phyloP scores from a whole-genome alignment of 1,140 invertebrate genomes.

The Cydia splendana region DNA sequence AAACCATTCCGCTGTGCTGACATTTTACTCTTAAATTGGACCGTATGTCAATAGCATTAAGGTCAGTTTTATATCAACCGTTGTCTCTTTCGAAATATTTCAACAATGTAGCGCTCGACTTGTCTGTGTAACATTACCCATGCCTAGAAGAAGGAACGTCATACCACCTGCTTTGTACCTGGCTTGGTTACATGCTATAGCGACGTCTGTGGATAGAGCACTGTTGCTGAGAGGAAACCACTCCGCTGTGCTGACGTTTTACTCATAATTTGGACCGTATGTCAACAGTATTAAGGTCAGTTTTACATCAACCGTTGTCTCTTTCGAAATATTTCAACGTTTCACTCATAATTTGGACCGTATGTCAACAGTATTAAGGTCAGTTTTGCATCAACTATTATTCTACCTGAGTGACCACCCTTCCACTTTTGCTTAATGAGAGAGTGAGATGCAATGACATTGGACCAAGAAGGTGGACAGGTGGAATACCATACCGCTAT shows the following conservation, averaged over 20 bases:
- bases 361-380: not conserved
- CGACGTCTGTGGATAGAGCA: conserved; percentile 82
- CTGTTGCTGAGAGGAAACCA: conserved; percentile 97
- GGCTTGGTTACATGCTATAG: conserved; percentile 96
- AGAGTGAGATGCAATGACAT: too few species aligned
- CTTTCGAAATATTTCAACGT: conserved; percentile 63
- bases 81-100: not conserved
- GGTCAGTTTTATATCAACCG: not conserved
- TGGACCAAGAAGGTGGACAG: too few species aligned
- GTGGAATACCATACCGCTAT: too few species aligned
- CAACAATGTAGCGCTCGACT: conserved; percentile 74
- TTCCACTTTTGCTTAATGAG: too few species aligned
- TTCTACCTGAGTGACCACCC: too few species aligned
- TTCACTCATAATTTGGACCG: conserved; percentile 89
- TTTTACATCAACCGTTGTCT: not conserved
- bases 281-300: not conserved
- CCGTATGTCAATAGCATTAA: not conserved
- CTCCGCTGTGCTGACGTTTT: conserved; percentile 97
- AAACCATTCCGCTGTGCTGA: conserved; percentile 97
- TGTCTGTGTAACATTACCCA: conserved; percentile 96
- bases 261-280: conserved; percentile 84
- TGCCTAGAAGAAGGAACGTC: conserved; percentile 91
- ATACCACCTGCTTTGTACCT: conserved; percentile 95
- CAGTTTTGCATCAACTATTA: not conserved
- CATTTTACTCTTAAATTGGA: conserved; percentile 94